Base-by-base conservation (phyloP, 1,140 invertebrate species). In the Harpegnathos saltator region DNA sequence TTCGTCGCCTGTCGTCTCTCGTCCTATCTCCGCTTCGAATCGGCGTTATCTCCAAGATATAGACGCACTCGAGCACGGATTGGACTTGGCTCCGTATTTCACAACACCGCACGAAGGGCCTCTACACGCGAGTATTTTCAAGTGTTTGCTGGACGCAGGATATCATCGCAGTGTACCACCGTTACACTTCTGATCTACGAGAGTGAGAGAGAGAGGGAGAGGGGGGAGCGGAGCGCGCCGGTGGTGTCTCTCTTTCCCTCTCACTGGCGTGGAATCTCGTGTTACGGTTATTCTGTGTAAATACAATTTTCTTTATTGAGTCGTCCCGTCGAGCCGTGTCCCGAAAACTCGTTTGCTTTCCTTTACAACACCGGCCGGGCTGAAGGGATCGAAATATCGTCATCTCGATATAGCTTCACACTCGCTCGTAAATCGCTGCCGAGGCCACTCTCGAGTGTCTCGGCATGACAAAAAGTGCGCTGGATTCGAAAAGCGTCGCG, bases 1-100 rank as follows among this genome's bases (percentile, higher is more conserved):
- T 44, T 44, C 38, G 7, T 44, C 38, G 38, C 38, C 1, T 33
- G 33, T 33, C 7, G n/a, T n/a, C n/a, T 1, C 29, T 19, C 14
- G n/a, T 9, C 17, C 59, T 19, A 62, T 29, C 24, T 17, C 33
- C 12, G 1, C 22, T 11, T 17, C 1, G 11, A 75, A 87, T 82
- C 85, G 77, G 66, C 33, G 86, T 88, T 88, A 88, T 88, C 87
- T 82, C 54, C 22, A 69, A 88, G 87, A 88, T 87, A 86, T 78
- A 88, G 73, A 22, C 72, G 56, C 59, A 72, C 77, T 77, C 71
- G 82, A 87, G 74, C 63, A 58, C 38, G 54, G 68, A 85, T 87
- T 87, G 59, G 80, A 77, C 87, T 66, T 69, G 56, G 72, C 62
- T 87, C 83, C 56, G 9, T 14, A 52, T 80, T 71, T 80, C 75